Base-by-base conservation (phyloP, 2,113 vertebrate species). In the Eolophus roseicapilla region DNA sequence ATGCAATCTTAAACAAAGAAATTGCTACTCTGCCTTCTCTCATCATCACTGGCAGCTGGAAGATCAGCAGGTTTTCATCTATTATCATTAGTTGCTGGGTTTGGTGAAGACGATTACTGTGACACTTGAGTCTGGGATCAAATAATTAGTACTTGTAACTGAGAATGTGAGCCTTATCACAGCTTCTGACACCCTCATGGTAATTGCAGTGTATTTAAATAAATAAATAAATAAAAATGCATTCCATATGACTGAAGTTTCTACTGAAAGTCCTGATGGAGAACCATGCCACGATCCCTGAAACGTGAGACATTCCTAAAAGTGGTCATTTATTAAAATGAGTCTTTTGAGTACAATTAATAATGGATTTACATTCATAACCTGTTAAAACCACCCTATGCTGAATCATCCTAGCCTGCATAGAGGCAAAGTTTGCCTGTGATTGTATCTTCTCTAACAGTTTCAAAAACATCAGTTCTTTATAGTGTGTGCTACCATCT, bases 61-160 rank as follows among this genome's bases (percentile, higher is more conserved):
- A 39, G 14, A 87, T 86, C 97, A 96, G 97, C 92, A 88, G 95
- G 95, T 81, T 87, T 91, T 78, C 52, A 91, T 96, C 93, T 68
- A 70, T 96, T 97, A 95, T 94, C 95, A 91, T 97, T 91, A 96
- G 75, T 95, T 96, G 88, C 64, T 35, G 78, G 77, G 87, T 80
- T 91, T 94, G 91, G 95, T 93, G 20, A 89, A 91, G 94, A 23
- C 20, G n/a, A 97, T 95, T 84, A 53, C 20, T 41, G 17, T 93
- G 82, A 68, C 74, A 75, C 79, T 63, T n/a, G 44, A 82, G 65
- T 37, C 70, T 76, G 67, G 43, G 62, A 91, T 85, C 63, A 93
- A 83, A 73, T 44, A 94, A 94, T 96, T 93, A 92, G 67, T 70
- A 83, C 60, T 85, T 90, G 74, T 80, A 97, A 92, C 74, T 73